These are phyloP conservation scores for Geotrupes spiniger DNA, from an alignment of 2,888 invertebrate genomes.

Conservation along the genomic window DNA sequence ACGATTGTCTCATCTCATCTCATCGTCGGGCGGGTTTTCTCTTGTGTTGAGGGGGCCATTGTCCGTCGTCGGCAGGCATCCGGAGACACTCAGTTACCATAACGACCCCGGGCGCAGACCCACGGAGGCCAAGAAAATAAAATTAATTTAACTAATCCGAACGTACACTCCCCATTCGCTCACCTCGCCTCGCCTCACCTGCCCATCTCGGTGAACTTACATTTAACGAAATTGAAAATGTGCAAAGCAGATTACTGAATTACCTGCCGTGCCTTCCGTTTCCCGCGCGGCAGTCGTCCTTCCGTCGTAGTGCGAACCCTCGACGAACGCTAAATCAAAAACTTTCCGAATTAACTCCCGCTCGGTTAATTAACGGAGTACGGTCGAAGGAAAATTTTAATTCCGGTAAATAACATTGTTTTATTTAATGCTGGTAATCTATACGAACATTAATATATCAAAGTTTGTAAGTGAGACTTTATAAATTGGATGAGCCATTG, in stretches of 20 bases:
- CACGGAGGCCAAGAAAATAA: conserved; percentile 33
- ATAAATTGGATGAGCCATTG: too few relatives aligned
- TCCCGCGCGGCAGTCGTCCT: too few relatives aligned
- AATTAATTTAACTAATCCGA: conserved; percentile 41
- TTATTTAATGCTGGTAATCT: too few relatives aligned
- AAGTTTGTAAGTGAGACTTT: too few relatives aligned
- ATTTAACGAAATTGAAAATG: conserved; percentile 32
- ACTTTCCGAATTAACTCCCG: too few relatives aligned
- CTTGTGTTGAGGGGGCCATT: conserved; percentile 31
- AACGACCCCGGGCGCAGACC: conserved; percentile 36
- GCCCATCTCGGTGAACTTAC: conserved; percentile 13
- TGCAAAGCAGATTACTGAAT: conserved; percentile 30
- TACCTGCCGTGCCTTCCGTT: conserved; percentile 14
- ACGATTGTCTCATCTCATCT: conserved; percentile 39
- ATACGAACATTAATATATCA: too few relatives aligned
- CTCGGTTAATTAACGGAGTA: too few relatives aligned
- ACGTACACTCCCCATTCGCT: conserved; percentile 27
- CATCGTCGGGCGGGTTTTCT: conserved; percentile 20
- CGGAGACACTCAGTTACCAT: conserved; percentile 36
- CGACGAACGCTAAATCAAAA: too few relatives aligned
- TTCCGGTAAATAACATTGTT: too few relatives aligned
- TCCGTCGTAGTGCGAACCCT: conserved; percentile 9
- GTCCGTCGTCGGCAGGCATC: conserved; percentile 27
- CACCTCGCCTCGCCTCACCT: too few relatives aligned
- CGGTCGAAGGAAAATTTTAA: too few relatives aligned